Conservation (phyloP, 2,113 vertebrate species). For the Tragulus kanchil region DNA sequence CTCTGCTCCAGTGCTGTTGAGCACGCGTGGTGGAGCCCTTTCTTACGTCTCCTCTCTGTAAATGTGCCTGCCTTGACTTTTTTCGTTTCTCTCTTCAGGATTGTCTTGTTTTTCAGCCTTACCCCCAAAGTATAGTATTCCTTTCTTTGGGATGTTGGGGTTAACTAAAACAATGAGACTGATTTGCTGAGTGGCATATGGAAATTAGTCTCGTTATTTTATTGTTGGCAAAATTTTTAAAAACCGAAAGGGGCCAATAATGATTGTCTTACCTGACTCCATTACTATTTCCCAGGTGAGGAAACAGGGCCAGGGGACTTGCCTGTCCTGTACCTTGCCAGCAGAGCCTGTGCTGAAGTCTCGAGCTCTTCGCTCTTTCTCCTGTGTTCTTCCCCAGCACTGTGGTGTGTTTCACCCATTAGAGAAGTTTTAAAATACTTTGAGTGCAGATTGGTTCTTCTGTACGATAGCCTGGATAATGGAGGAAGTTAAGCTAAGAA, state of each 20-base stretch:
- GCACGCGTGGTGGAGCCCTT: background rate
- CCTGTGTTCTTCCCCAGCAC: background rate
- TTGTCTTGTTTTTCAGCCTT: background rate
- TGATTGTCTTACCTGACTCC: background rate
- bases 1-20: accelerated
- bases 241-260: background rate
- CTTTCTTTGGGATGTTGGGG: background rate
- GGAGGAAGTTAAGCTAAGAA: background rate
- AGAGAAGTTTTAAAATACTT: background rate
- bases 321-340: background rate
- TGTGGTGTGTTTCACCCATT: background rate
- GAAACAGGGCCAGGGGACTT: background rate
- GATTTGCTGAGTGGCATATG: background rate
- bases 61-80: background rate
- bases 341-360: background rate
- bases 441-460: background rate
- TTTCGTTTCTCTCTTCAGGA: background rate
- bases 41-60: background rate
- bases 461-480: background rate
- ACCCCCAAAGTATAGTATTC: background rate
- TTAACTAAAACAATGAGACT: background rate
- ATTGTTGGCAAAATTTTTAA: background rate
- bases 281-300: background rate
- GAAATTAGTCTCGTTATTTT: background rate
- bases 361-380: background rate